Conservation (phyloP, 2,888 invertebrate genomes). For the Melieria omissa region DNA sequence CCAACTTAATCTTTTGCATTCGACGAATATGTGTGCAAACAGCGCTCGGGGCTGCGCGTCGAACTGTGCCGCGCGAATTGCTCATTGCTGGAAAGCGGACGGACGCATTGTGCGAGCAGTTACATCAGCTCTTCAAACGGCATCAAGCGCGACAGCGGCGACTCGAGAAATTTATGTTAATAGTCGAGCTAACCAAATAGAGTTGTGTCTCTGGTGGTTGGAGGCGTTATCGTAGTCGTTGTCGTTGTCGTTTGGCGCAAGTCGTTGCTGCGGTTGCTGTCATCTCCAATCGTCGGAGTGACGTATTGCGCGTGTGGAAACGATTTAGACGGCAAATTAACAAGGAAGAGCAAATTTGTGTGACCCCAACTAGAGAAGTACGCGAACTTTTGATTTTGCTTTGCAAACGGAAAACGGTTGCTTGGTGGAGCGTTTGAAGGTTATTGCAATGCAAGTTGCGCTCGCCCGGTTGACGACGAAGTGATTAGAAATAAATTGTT, state of each 20-base stretch:
- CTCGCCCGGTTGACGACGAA: too few species aligned
- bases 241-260: not conserved
- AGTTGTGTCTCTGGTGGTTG: not conserved
- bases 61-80: too few species aligned
- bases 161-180: too few species aligned
- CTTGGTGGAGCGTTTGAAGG: not conserved
- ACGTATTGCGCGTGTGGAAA: not conserved
- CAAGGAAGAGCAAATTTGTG: not conserved
- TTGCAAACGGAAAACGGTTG: not conserved
- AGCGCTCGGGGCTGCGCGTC: too few species aligned
- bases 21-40: too few species aligned
- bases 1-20: too few species aligned
- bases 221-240: constrained; percentile 15
- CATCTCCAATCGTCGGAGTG: not conserved
- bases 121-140: too few species aligned
- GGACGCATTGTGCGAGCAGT: too few species aligned
- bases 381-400: not conserved
- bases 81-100: too few species aligned
- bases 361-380: not conserved
- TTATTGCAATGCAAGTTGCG: not conserved
- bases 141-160: too few species aligned
- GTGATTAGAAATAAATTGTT: not conserved
- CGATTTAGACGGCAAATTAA: not conserved
- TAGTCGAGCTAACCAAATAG: constrained; percentile 11
- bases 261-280: not conserved